Evolutionary conservation across 1,140 invertebrate species (phyloP), one percentile per base, ranked within the genome.

Genomic region (Drosophila sproati): DNA sequence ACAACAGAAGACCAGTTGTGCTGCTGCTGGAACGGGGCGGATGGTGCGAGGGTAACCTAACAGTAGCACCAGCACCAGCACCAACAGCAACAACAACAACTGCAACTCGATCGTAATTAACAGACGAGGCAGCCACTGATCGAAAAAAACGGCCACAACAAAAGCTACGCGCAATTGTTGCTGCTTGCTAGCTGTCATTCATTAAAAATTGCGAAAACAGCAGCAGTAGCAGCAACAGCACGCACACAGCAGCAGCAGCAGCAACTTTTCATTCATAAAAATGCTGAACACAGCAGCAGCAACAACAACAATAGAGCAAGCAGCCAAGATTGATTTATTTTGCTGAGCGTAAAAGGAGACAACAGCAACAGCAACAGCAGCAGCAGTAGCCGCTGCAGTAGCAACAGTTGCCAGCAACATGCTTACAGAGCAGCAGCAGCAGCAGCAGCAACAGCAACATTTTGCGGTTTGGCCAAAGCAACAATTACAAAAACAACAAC

Each of bases 241-340:
- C 54, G 20, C 12, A 56, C 34, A 5, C 41, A 57, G 43, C 29
- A 29, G 29, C 55, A 54, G 34, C 54, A 47, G 34, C 73, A 72
- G 12, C 73, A 64, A 72, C 73, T 76, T 76, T 76, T 76, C 73
- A 76, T 76, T 76, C 73, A 76, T 76, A 72, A 76, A 76, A 76
- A 52, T 75, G 59, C 57, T 74, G 66, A 43, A 60, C 50, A 32
- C 56, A 69, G 43, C 62, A 73, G 6, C 63, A 69, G 28, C 67
- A 66, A 8, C 29, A 72, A 12, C 45, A 56, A 32, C 64, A 48
- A 50, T 39, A 28, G 48, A 50, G 8, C 10, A 50, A 29, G 43
- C 35, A 57, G 54, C 64, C 72, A 72, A 77, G 83, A 83, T 88
- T 88, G 82, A 88, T 88, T 89, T 88, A 87, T 88, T 89, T 89